Percentiles rank a stretch among this genome's conserved stretches.
Evolutionary conservation across 23 tunicate species (phyloP).

Genomic region (Styela clava): DNA sequence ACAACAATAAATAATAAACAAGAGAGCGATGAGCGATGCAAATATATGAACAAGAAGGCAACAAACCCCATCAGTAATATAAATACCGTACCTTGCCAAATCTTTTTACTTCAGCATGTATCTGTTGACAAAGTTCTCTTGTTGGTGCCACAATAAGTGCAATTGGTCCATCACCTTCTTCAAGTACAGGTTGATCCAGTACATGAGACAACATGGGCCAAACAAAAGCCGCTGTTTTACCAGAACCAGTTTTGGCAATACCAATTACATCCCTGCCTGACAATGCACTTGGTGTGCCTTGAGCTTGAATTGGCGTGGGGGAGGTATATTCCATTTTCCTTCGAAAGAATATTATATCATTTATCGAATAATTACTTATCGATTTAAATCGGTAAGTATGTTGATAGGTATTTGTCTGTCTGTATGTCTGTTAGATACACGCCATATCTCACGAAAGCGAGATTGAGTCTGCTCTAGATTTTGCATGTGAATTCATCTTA

Average conservation of each 20-base stretch:
- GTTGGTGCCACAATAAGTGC: slow-evolving; percentile 94
- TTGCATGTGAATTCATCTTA: no score
- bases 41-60: no score
- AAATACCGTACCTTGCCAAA: slow-evolving; percentile 61
- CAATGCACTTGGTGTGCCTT: slow-evolving; percentile 80
- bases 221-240: slow-evolving; percentile 94
- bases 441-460: no score
- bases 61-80: no score
- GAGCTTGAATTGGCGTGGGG: slow-evolving; percentile 97
- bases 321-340: slow-evolving; percentile 69
- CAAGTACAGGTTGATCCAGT: slow-evolving; percentile 66
- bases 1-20: no score
- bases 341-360: slow-evolving; percentile 3
- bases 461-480: no score
- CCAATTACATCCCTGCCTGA: slow-evolving; percentile 98
- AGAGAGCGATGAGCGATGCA: no score
- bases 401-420: no score
- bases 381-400: no score
- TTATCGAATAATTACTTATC: neutral
- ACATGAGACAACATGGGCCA: slow-evolving; percentile 94
- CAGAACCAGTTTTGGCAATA: slow-evolving; percentile 97
- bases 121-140: slow-evolving; percentile 96
- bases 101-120: slow-evolving; percentile 68
- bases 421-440: no score
- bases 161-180: slow-evolving; percentile 87